These are phyloP conservation scores for Pelecanus crispus DNA, from an alignment of 2,113 vertebrate species.

Conservation along the genomic window DNA sequence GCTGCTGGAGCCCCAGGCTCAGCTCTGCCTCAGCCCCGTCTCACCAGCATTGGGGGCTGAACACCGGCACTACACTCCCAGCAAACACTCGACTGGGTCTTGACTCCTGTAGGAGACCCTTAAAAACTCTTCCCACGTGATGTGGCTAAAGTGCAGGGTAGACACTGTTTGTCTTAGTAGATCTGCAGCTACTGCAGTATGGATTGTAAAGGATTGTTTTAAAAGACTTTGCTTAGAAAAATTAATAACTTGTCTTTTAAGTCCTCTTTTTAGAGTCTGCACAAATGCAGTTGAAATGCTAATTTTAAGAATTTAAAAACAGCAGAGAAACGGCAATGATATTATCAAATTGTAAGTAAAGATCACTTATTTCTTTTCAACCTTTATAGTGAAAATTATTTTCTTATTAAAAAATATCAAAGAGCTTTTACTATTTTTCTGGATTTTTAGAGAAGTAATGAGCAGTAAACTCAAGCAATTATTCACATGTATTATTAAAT, in stretches of 20 bases:
- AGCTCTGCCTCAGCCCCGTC: not conserved
- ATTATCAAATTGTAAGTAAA: constrained; percentile 48
- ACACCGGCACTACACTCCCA: not conserved
- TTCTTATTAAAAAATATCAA: constrained; percentile 59
- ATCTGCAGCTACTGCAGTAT: not conserved
- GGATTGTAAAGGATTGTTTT: not conserved
- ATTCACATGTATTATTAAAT: constrained; percentile 63
- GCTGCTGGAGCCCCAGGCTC: not conserved
- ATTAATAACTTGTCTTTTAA: not conserved
- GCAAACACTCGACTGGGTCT: not conserved
- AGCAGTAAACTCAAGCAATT: constrained; percentile 71
- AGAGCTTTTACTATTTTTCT: constrained; percentile 32
- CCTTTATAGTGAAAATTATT: constrained; percentile 68
- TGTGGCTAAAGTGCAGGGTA: too few species aligned
- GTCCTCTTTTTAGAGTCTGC: not conserved
- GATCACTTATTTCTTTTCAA: constrained; percentile 56
- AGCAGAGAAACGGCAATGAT: not conserved
- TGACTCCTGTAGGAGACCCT: not conserved
- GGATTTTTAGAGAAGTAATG: constrained; percentile 69
- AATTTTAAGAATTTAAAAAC: constrained; percentile 37
- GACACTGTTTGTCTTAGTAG: not conserved
- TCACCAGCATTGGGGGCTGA: not conserved
- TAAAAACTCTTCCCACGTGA: fast-evolving
- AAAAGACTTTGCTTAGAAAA: not conserved
- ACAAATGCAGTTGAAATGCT: constrained; percentile 28